These are phyloP conservation scores for Drosophila emarginata DNA, from an alignment of 2,888 invertebrate species.

Conservation along the genomic window DNA sequence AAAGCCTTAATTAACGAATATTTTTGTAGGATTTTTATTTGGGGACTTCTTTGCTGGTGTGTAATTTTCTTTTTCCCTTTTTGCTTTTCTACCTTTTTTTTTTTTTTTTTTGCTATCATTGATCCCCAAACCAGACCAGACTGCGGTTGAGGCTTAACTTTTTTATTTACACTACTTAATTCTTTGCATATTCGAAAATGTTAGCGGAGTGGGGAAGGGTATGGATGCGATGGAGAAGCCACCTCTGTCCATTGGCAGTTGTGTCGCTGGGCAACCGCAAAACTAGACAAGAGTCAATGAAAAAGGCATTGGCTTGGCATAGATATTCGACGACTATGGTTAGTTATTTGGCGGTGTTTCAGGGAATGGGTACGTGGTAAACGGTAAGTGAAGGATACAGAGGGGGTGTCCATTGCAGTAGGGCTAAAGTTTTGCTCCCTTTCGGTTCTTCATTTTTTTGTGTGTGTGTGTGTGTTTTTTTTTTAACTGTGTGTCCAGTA, in stretches of 20 bases:
- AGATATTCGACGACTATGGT: constrained; percentile 54
- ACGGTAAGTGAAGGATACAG: not conserved
- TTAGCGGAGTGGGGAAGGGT: too few species aligned
- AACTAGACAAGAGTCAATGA: constrained; percentile 65
- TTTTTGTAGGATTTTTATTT: constrained; percentile 18
- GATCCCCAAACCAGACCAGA: constrained; percentile 20
- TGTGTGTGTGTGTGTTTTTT: constrained; percentile 19
- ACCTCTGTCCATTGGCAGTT: too few species aligned
- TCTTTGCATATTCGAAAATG: constrained; percentile 61
- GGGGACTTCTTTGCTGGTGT: not conserved
- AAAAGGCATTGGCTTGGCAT: constrained; percentile 50
- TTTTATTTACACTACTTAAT: constrained; percentile 64
- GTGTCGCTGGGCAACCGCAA: constrained; percentile 68
- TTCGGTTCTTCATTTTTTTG: constrained; percentile 36
- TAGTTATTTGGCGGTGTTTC: constrained; percentile 48
- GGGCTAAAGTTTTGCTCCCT: constrained; percentile 14
- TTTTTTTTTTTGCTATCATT: constrained; percentile 17
- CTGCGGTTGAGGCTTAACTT: constrained; percentile 37
- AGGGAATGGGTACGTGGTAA: not conserved
- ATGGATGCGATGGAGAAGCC: not conserved
- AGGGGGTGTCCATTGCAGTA: not conserved
- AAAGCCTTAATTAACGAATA: constrained; percentile 41
- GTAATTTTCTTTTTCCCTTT: not conserved
- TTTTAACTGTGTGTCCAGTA: constrained; percentile 53
- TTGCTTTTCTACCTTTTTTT: not conserved